Conservation (phyloP, 2,888 invertebrate genomes). For the Cerceris ruficornis region DNA sequence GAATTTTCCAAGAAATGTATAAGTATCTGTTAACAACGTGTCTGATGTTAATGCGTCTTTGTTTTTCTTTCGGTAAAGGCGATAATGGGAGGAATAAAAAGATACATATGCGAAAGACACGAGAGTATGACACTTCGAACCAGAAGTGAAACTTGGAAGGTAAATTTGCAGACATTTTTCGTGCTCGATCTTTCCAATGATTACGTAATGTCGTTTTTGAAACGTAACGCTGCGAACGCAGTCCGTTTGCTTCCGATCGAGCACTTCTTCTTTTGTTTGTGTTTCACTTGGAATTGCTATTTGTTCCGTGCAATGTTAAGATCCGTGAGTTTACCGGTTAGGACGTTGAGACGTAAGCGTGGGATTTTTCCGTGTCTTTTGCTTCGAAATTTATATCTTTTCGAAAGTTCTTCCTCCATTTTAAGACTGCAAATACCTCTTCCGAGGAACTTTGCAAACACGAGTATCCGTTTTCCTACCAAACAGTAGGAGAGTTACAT, state of each 20-base stretch:
- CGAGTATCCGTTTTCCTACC: too few relatives aligned
- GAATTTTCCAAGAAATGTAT: too few relatives aligned
- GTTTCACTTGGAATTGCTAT: slow-evolving; percentile 15
- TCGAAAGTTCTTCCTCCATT: not conserved
- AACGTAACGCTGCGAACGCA: slow-evolving; percentile 17
- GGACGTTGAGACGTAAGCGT: not conserved
- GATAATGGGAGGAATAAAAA: slow-evolving; percentile 46
- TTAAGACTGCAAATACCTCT: too few relatives aligned
- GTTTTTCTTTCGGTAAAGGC: slow-evolving; percentile 12
- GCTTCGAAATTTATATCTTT: not conserved
- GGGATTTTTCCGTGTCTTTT: not conserved
- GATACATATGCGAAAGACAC: slow-evolving; percentile 12
- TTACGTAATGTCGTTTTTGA: slow-evolving; percentile 36
- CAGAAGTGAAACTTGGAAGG: slow-evolving; percentile 41
- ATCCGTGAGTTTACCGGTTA: not conserved
- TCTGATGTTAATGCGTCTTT: not conserved
- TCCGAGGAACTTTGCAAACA: too few relatives aligned
- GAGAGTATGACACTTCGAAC: slow-evolving; percentile 33
- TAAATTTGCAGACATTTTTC: slow-evolving; percentile 43
- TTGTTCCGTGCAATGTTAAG: slow-evolving; percentile 1
- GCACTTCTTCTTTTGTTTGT: not conserved
- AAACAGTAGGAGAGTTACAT: too few relatives aligned
- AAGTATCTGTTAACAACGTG: too few relatives aligned
- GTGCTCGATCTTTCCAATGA: slow-evolving; percentile 39
- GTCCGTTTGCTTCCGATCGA: slow-evolving; percentile 16